Base-by-base conservation (phyloP, 2,888 invertebrate species). In the Spodoptera exigua region DNA sequence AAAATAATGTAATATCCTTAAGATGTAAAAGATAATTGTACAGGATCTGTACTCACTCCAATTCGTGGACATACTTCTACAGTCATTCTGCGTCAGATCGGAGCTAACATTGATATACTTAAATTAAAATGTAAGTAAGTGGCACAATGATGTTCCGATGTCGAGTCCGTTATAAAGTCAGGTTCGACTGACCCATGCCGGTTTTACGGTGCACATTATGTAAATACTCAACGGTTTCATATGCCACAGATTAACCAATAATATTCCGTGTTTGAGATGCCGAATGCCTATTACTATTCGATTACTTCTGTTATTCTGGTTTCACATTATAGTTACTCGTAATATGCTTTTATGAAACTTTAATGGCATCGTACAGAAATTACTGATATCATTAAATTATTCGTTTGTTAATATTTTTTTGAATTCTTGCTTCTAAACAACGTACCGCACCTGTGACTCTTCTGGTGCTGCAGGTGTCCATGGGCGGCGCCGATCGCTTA, bases 141-240 rank as follows among this genome's bases (percentile, higher is more conserved):
- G 52, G 63, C 66, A 67, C 69, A 46, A 62, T 47, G 74, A 66
- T 70, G 66, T 62, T 70, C 52, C 47, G 69, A 70, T 54, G 64
- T 65, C 63, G 65, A 66, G 58, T 70, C 84, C 81, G 80, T 83
- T 83, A 83, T 76, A 73, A 40, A 76, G 80, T 70, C 82, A 74
- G 79, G 84, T 83, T 83, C 57, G 69, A 75, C 76, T 74, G 70
- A 63, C 60, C 63, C 43, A 44, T 70, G 70, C 52, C 47, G 12
- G 57, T 53, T 58, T 56, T 53, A 58, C 74, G 65, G 49, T 70
- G 59, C 64, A 69, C 64, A 48, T 64, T 70, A 72, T 69, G 61
- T 69, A 64, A 74, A 64, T 62, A 69, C 11, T 57, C 61, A 76
- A 65, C 62, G 57, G 59, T 68, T 73, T 61, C 61, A 59, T 68